Evolutionary conservation across 2,797 vertebrate genomes (phyloP).

Genomic region (Siniperca obscura): DNA sequence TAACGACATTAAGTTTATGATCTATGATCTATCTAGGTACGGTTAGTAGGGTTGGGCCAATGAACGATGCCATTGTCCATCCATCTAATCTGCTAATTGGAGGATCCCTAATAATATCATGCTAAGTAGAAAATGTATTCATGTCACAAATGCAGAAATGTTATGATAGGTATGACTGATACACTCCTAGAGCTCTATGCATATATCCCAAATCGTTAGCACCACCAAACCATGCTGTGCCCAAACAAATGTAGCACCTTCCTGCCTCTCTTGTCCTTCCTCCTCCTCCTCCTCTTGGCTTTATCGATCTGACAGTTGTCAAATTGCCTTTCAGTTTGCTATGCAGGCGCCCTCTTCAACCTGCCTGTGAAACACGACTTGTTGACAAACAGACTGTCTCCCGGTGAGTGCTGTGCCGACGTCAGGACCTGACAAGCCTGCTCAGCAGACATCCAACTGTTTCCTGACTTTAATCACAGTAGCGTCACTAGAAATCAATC

Average conservation of each 20-base stretch:
- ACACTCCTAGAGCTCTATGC: neutral
- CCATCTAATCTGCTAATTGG: neutral
- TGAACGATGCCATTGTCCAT: too few species aligned
- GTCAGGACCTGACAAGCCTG: constrained; percentile 56
- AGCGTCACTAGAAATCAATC: constrained; percentile 72
- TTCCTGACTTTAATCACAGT: constrained; percentile 73
- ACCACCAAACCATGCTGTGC: constrained; percentile 8
- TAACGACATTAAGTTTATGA: too few species aligned
- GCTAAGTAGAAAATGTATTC: neutral
- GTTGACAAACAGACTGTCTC: constrained; percentile 72
- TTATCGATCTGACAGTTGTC: constrained; percentile 73
- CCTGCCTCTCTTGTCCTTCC: constrained; percentile 14
- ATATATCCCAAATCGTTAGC: constrained; percentile 28
- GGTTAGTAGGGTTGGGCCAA: too few species aligned
- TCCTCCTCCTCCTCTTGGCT: constrained; percentile 28
- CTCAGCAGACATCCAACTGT: constrained; percentile 65
- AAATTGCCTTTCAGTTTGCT: constrained; percentile 61
- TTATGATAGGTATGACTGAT: neutral
- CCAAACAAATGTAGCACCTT: constrained; percentile 4
- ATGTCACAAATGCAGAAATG: neutral
- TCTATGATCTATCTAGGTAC: too few species aligned
- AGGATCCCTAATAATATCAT: neutral
- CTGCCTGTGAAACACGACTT: constrained; percentile 64
- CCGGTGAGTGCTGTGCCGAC: constrained; percentile 34
- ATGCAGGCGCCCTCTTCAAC: constrained; percentile 48